Base-by-base conservation (phyloP, 2,888 invertebrate genomes). In the Drosophila longiperda region DNA sequence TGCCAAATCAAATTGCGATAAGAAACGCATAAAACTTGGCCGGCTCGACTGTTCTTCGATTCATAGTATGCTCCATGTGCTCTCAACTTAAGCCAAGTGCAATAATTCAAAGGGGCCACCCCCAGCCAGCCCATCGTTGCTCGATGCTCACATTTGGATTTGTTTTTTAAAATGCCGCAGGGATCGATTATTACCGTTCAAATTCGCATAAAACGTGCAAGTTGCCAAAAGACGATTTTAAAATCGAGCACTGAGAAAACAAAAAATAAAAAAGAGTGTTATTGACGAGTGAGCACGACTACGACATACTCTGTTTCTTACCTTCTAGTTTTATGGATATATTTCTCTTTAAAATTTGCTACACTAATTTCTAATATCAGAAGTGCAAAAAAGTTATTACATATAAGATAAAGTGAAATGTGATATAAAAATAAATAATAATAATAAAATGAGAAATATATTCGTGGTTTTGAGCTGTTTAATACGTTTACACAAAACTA, bases 101-200 rank as follows among this genome's bases (percentile, higher is more conserved):
- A 81, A 85, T 78, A 83, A 86, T 68, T 82, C 76, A 83, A 73
- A 70, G 81, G 81, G 54, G 57, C 60, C 61, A 53, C 50, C 33
- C 53, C 15, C 64, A 33, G 17, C 50, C 52, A n/a, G n/a, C 66
- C 66, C 45, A 26, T 53, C 54, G 50, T 1, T 48, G 60, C 57
- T 67, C 33, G 61, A 26, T 55, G 64, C 49, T 66, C 40, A 52
- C 62, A 68, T 70, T 80, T 73, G 91, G 92, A 92, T 92, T 92
- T 92, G 92, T 92, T 92, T 91, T 92, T 92, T 91, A 92, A 92
- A 92, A 92, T 92, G 92, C 92, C 92, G 92, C 92, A 89, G 92
- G 92, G 92, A 92, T 92, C 92, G 92, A 92, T 92, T 92, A 92
- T 92, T 92, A 91, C 92, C 92, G 92, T 92, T 92, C 92, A 92